Percentiles rank a stretch among this genome's conserved stretches.
Evolutionary conservation across 2,113 vertebrate species (phyloP).

Genomic region (Plectropomus leopardus): DNA sequence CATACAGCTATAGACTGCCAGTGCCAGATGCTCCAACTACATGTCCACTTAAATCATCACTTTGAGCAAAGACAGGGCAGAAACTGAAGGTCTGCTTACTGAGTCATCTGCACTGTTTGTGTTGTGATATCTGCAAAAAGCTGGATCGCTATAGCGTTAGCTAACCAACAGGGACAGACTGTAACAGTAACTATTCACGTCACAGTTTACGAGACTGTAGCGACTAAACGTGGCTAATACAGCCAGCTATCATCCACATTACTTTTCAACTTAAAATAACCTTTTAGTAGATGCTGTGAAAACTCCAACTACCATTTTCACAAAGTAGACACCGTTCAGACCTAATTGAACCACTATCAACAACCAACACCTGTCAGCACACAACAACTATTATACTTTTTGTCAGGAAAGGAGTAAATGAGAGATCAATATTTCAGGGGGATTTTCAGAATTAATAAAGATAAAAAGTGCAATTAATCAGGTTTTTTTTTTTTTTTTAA

Average conservation of each 20-base stretch:
- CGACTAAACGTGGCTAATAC: background rate
- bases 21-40: background rate
- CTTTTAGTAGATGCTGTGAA: background rate
- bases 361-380: background rate
- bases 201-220: background rate
- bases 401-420: background rate
- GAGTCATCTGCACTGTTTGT: background rate
- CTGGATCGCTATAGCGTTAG: background rate
- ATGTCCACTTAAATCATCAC: background rate
- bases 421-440: background rate
- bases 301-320: background rate
- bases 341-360: background rate
- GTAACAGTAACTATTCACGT: background rate
- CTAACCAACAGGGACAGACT: background rate
- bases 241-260: background rate
- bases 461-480: background rate
- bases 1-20: background rate
- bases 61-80: constrained; percentile 1
- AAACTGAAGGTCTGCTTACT: background rate
- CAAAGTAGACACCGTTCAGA: background rate
- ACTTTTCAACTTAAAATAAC: background rate
- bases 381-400: background rate
- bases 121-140: background rate
- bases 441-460: background rate
- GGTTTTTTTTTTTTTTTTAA: background rate